These are phyloP conservation scores for Sphaeramia orbicularis DNA, from an alignment of 2,797 vertebrate species.

Conservation along the genomic window DNA sequence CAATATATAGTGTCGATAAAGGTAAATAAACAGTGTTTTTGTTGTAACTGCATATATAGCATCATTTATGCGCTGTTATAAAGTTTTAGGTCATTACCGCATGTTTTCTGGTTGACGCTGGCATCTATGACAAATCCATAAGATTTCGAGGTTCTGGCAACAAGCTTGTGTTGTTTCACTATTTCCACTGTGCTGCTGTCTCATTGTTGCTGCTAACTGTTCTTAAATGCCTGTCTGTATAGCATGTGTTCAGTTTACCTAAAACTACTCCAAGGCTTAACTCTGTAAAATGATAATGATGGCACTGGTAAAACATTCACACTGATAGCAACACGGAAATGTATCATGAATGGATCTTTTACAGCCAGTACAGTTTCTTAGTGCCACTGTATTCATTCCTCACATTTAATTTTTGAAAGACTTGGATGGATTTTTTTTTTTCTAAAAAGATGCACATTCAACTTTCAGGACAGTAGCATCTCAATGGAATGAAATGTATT, in stretches of 20 bases:
- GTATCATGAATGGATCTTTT: too few relatives aligned
- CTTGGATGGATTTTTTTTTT: too few relatives aligned
- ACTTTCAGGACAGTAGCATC: too few relatives aligned
- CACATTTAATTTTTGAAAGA: too few relatives aligned
- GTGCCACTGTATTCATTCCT: too few relatives aligned
- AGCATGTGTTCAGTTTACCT: conserved; percentile 68
- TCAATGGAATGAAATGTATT: too few relatives aligned
- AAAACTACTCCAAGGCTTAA: conserved; percentile 27
- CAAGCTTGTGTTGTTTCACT: conserved; percentile 60
- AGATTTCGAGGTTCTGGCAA: conserved; percentile 55
- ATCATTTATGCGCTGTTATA: conserved; percentile 82
- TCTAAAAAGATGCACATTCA: too few relatives aligned
- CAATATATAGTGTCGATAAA: conserved; percentile 65
- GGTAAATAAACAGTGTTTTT: conserved; percentile 85
- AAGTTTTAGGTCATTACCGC: conserved; percentile 87
- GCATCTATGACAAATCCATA: conserved; percentile 72
- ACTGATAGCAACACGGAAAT: conserved; percentile 6
- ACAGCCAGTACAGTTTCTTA: too few relatives aligned
- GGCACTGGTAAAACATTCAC: conserved; percentile 20
- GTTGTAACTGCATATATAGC: conserved; percentile 77
- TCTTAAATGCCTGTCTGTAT: conserved; percentile 55
- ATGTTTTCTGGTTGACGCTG: conserved; percentile 83
- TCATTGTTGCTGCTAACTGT: conserved; percentile 55
- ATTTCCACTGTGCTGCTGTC: conserved; percentile 52
- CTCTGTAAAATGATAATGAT: conserved; percentile 54